Conservation (phyloP, 2,888 invertebrate genomes). For the Callyntrura guangdongensis region DNA sequence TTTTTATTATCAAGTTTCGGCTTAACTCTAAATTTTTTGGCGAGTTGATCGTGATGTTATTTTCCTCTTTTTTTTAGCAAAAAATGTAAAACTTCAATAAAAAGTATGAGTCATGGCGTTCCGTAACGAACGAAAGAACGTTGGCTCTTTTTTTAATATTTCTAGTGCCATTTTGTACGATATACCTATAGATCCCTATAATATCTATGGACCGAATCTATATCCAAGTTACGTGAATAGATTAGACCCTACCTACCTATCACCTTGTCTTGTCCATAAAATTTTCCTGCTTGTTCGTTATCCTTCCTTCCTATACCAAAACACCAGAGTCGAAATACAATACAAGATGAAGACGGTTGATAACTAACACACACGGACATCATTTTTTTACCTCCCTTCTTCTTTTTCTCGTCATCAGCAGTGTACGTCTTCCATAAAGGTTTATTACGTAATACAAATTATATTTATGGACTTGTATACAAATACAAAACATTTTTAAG, state of each 20-base stretch:
- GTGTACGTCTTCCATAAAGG: slow-evolving; percentile 2
- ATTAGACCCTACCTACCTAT: too few relatives aligned
- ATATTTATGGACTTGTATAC: neutral
- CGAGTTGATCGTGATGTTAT: slow-evolving; percentile 19
- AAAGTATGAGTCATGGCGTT: neutral
- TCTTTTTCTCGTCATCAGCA: neutral
- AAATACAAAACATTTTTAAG: too few relatives aligned
- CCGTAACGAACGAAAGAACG: neutral
- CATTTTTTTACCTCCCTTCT: slow-evolving; percentile 21
- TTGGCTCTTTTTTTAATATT: neutral
- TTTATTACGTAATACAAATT: slow-evolving; percentile 11
- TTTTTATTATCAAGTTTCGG: neutral
- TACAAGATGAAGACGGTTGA: slow-evolving; percentile 26
- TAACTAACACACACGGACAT: slow-evolving; percentile 29
- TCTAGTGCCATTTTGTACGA: neutral
- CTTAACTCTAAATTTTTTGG: neutral
- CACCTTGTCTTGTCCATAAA: slow-evolving; percentile 34
- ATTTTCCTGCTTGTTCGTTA: slow-evolving; percentile 29
- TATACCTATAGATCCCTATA: neutral
- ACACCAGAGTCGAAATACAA: neutral
- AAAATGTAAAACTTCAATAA: slow-evolving; percentile 11
- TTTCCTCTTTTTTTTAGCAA: neutral
- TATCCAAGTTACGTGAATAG: too few relatives aligned
- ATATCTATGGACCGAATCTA: neutral
- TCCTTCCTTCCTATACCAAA: slow-evolving; percentile 38